These are phyloP conservation scores for Epizoanthus illoricatus DNA, from an alignment of 92 coral and sea anemone genomes.

Conservation along the genomic window DNA sequence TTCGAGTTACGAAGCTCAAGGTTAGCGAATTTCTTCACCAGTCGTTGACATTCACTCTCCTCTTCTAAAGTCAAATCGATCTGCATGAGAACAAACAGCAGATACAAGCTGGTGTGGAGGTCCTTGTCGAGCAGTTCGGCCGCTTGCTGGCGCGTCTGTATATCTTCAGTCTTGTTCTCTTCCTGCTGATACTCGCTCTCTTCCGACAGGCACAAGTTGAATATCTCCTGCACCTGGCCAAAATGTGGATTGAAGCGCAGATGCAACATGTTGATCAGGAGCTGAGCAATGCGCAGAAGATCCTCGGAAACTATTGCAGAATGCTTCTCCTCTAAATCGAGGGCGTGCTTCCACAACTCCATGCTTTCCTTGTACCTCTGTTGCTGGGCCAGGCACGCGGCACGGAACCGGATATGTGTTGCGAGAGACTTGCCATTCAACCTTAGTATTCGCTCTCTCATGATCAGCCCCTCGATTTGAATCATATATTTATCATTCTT, in stretches of 20 bases:
- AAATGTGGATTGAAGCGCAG: constrained; percentile 45
- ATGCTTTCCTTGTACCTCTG: constrained; percentile 48
- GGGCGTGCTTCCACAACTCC: constrained; percentile 68
- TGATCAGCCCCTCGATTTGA: constrained; percentile 65
- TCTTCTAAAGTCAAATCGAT: constrained; percentile 52
- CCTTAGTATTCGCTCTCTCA: constrained; percentile 59
- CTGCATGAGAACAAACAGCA: constrained; percentile 44
- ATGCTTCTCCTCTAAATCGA: constrained; percentile 58
- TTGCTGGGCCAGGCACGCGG: constrained; percentile 58
- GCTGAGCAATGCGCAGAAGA: constrained; percentile 56
- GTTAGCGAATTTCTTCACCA: constrained; percentile 50
- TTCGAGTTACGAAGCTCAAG: constrained; percentile 43
- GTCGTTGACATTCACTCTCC: constrained; percentile 52
- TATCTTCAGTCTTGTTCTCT: constrained; percentile 21
- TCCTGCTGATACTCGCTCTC: constrained; percentile 37
- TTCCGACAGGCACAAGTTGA: constrained; percentile 48
- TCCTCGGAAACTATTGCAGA: constrained; percentile 47
- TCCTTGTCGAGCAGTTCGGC: constrained; percentile 43
- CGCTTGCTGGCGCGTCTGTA: constrained; percentile 15
- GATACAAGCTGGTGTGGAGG: constrained; percentile 44
- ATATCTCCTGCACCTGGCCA: constrained; percentile 57
- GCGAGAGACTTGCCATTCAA: constrained; percentile 50
- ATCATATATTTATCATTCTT: constrained; percentile 44
- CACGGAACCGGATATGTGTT: constrained; percentile 56
- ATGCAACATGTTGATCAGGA: constrained; percentile 51